These are phyloP conservation scores for Sebastes ruberrimus DNA, from an alignment of 2,797 vertebrate species.

Conservation along the genomic window DNA sequence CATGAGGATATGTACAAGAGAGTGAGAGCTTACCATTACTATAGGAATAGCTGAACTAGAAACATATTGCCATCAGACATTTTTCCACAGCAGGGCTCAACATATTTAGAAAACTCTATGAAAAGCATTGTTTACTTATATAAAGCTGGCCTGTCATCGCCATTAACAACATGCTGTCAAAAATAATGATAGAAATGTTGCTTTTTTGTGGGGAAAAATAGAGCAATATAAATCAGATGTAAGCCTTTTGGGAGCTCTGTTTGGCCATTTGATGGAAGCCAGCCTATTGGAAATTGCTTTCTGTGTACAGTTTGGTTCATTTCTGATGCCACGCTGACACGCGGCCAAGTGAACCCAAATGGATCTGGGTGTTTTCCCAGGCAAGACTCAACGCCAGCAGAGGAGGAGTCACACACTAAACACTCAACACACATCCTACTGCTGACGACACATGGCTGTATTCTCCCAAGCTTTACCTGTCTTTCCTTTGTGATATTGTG, in stretches of 20 bases:
- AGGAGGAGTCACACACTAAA: conserved; percentile 43
- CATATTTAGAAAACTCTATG: conserved; percentile 14
- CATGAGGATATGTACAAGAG: not conserved
- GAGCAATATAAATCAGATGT: conserved; percentile 19
- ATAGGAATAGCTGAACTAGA: not conserved
- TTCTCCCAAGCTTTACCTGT: conserved; percentile 33
- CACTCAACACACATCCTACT: conserved; percentile 27
- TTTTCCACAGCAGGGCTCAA: conserved; percentile 15
- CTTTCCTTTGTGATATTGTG: not conserved
- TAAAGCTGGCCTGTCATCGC: conserved; percentile 18
- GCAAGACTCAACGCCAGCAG: conserved; percentile 64
- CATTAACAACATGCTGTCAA: conserved; percentile 36
- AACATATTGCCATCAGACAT: conserved; percentile 26
- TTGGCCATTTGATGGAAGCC: conserved; percentile 34
- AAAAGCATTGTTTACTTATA: conserved; percentile 30
- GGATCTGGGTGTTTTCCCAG: conserved; percentile 76
- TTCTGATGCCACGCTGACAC: conserved; percentile 70
- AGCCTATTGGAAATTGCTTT: conserved; percentile 40
- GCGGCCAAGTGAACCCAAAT: conserved; percentile 74
- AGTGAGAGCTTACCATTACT: not conserved
- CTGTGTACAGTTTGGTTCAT: conserved; percentile 47
- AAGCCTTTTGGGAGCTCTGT: conserved; percentile 25
- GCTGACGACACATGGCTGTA: conserved; percentile 56
- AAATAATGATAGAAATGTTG: conserved; percentile 24
- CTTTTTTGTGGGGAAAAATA: not conserved